A percentile compares a stretch with the other conserved stretches of the same genome.
Conservation (phyloP, 53 echinoderm and acorn worm species). For the Astropecten irregularis region DNA sequence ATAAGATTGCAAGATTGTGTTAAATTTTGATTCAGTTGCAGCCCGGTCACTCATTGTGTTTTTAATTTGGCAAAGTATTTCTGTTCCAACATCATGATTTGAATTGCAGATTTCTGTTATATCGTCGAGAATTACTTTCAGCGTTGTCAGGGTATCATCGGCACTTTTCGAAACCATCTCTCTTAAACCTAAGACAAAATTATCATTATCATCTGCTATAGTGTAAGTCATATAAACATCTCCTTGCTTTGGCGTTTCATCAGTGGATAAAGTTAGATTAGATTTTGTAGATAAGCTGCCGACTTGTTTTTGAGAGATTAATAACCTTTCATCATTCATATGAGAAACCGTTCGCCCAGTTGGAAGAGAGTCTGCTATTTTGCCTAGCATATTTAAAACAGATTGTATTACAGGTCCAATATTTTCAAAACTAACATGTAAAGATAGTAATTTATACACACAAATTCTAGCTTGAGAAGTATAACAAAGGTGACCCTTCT, state of each 20-base stretch:
- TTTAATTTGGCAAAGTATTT: constrained; percentile 18
- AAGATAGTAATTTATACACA: neutral
- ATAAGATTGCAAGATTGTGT: neutral
- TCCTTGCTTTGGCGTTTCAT: constrained; percentile 25
- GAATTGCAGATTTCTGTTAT: no score
- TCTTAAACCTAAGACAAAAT: constrained; percentile 30
- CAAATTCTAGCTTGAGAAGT: constrained; percentile 1
- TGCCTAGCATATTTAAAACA: neutral
- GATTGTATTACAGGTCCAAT: constrained; percentile 13
- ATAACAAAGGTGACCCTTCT: neutral
- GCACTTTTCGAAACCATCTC: constrained; percentile 36
- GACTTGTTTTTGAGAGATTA: constrained; percentile 18
- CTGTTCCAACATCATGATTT: neutral
- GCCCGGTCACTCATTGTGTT: constrained; percentile 29
- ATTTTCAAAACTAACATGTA: constrained; percentile 10
- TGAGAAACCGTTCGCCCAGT: constrained; percentile 9
- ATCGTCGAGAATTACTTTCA: constrained; percentile 1
- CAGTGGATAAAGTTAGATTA: neutral
- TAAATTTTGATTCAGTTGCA: constrained; percentile 14
- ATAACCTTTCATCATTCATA: constrained; percentile 34
- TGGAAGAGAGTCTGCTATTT: neutral
- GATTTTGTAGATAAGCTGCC: neutral
- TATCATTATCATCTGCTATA: constrained; percentile 6
- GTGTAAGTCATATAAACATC: constrained; percentile 37
- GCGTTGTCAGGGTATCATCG: constrained; percentile 19